Conservation (phyloP, 2,113 vertebrate genomes). For the Sterna hirundo region DNA sequence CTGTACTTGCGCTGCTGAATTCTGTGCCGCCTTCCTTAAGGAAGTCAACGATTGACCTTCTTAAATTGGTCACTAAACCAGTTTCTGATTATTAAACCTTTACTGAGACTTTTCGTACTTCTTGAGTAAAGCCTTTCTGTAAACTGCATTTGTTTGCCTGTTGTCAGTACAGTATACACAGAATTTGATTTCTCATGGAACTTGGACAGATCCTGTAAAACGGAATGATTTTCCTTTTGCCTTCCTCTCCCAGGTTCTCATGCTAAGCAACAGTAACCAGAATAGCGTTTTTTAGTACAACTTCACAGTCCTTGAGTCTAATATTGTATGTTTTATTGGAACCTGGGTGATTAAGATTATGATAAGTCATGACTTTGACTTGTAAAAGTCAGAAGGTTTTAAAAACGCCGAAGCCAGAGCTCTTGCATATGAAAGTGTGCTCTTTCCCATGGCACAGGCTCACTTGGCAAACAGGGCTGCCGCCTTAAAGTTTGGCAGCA, state of each 20-base stretch:
- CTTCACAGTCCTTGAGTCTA: neutral
- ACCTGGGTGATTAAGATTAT: neutral
- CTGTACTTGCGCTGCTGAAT: neutral
- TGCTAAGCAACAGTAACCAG: neutral
- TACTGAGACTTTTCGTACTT: neutral
- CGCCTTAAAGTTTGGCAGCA: neutral
- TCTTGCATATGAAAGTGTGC: neutral
- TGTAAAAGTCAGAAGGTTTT: neutral
- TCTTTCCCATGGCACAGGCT: neutral
- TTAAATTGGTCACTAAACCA: neutral
- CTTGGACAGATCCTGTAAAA: neutral
- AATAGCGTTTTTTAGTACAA: neutral
- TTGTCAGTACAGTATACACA: rapidly evolving
- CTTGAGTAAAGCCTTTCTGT: neutral
- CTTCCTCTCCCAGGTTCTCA: neutral
- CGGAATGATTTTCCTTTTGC: neutral
- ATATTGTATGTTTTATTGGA: neutral
- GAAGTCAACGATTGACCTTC: neutral
- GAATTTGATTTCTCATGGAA: neutral
- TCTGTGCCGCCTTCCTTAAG: neutral
- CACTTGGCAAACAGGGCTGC: neutral
- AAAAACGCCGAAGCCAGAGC: neutral
- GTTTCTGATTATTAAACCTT: neutral
- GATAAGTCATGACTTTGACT: neutral
- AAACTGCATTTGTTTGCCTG: neutral